Evolutionary conservation across 2,888 invertebrate species (phyloP), one percentile per base, ranked within the genome.

Genomic region (Drosophila fungiperda): DNA sequence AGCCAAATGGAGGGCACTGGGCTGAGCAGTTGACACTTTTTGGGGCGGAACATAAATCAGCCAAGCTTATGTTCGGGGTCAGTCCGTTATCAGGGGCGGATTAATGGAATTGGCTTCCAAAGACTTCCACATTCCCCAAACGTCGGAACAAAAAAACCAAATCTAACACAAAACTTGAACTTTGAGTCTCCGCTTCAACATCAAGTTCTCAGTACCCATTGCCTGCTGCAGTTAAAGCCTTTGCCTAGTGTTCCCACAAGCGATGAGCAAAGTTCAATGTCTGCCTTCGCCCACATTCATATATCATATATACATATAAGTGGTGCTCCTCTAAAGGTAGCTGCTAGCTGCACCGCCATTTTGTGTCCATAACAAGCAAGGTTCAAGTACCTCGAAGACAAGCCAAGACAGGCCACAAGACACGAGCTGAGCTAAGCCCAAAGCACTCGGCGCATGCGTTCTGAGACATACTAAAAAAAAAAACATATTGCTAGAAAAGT

Each of bases 381-480:
- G 87, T 87, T 87, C 87, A 87, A 83, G 90, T 89, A 87, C 90
- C 87, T 88, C 88, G 8, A 45, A 45, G 45, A 23, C 15, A 40
- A n/a, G 23, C 53, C 53, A 53, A 53, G 23, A 53, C 35, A 53
- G 33, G 20, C 59, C 59, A 50, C 58, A 72, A 71, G 68, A 65
- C 63, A 58, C 59, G 36, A 73, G 69, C 58, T 35, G 48, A 15
- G 55, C 38, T 45, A 52, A 45, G 57, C 23, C 60, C 71, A 63
- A 76, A 84, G 80, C 69, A 68, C 73, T 67, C 78, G 54, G 69
- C 87, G 78, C 85, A 84, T 89, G 87, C 89, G 89, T 82, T 63
- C 62, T 53, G 49, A 36, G 60, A 49, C 65, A 71, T 67, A 69
- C 76, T 59, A 63, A 4, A 36, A n/a, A 36, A 26, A 35, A 72